Evolutionary conservation across 2,797 vertebrate species (phyloP), one percentile per base, ranked within the genome.

Genomic region (Micromesistius poutassou): DNA sequence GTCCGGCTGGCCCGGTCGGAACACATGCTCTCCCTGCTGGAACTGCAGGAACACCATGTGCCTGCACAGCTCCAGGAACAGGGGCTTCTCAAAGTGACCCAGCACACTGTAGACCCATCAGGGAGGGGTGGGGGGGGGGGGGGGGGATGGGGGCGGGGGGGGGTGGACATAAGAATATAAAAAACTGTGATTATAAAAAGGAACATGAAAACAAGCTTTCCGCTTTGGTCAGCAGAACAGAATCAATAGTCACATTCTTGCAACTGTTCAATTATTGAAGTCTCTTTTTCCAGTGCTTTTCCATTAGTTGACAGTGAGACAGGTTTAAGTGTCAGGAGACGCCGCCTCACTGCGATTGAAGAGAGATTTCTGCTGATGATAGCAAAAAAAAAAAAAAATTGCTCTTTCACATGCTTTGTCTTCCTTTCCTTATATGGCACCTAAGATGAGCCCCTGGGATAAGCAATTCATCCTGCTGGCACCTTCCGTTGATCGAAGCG

Each of bases 41-140:
- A 95, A 97, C 84, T 96, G 94, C 89, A 97, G 90, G 87, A 96
- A 98, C 38, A 97, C 95, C 96, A 97, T 97, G 93, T 98, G 96
- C 76, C 96, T 96, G 84, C 97, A 99, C 3, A 99, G 93, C 89
- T 97, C 96, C 85, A 98, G 91, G 88, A 99, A 99, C 25, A 99
- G 91, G 0, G 97, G 97, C 89, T 98, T 98, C 93, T 99, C 97
- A 79, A 99, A 99, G 94, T 99, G 97, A 46, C 98, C 97, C 86
- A 98, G 89, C 30, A 99, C 97, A 75, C 97, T 98, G 87, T 66
- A 76, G 74, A 80, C n/a, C 76, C 80, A 28, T 25, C 2, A 38
- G 25, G 38, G 36, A 30, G 40, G 66, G n/a, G n/a, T n/a, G n/a
- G n/a, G n/a, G n/a, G n/a, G n/a, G n/a, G n/a, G n/a, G n/a, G n/a